Evolutionary conservation across 2,113 vertebrate species (phyloP).

Genomic region (Dryoscopus gambensis): DNA sequence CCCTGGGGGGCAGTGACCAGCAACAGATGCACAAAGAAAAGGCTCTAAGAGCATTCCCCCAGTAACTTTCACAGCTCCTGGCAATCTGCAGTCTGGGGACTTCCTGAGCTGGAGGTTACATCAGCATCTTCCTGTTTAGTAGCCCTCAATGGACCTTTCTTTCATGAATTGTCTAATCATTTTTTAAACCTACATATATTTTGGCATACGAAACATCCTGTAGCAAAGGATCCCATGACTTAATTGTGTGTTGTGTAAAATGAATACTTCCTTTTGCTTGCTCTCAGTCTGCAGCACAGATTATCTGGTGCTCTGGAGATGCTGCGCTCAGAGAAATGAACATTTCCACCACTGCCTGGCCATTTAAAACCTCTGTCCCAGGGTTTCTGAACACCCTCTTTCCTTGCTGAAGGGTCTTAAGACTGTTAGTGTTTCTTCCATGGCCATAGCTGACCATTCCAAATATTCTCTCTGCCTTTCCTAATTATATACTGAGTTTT

Average conservation of each 20-base stretch:
- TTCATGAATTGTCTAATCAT: slow-evolving; percentile 55
- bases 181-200: slow-evolving; percentile 48
- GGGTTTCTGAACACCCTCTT: background rate
- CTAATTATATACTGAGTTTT: background rate
- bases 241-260: slow-evolving; percentile 14
- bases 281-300: background rate
- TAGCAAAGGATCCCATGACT: slow-evolving; percentile 44
- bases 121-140: slow-evolving; percentile 63
- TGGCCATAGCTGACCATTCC: background rate
- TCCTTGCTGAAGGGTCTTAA: rapidly evolving
- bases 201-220: slow-evolving; percentile 54
- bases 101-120: slow-evolving; percentile 55
- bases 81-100: slow-evolving; percentile 35
- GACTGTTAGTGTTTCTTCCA: background rate
- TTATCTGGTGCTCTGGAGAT: background rate
- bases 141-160: slow-evolving; percentile 51
- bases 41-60: background rate
- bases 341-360: background rate
- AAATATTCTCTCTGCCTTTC: background rate
- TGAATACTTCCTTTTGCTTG: slow-evolving; percentile 28
- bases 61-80: slow-evolving; percentile 7
- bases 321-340: background rate
- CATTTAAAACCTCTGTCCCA: background rate
- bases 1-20: slow-evolving; percentile 28
- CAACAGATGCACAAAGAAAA: slow-evolving; percentile 21